These are phyloP conservation scores for Clarias pachynema DNA, from an alignment of 2,797 vertebrate genomes.

Conservation along the genomic window DNA sequence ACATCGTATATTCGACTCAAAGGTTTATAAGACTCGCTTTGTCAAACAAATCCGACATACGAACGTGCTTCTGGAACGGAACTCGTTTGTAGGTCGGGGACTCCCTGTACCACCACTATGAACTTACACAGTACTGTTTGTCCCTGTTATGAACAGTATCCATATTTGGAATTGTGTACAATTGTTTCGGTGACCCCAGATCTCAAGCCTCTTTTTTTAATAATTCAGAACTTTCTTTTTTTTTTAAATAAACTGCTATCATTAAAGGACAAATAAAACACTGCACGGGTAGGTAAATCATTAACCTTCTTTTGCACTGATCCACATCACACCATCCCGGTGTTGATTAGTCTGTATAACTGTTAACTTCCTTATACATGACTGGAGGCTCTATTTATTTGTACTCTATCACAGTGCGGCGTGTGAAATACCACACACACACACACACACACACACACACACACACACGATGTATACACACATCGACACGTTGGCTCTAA, in stretches of 20 bases:
- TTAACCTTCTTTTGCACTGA: background rate
- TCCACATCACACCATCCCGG: background rate
- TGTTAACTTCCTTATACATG: background rate
- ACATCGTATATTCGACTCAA: too few species aligned
- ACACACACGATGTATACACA: background rate
- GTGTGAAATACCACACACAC: slow-evolving; percentile 13
- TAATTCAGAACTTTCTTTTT: too few species aligned
- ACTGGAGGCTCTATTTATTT: background rate
- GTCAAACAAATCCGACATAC: too few species aligned
- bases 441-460: background rate
- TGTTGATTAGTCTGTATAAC: background rate
- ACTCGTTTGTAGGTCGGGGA: too few species aligned
- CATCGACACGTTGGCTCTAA: background rate
- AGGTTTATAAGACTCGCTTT: too few species aligned
- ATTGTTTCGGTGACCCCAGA: background rate
- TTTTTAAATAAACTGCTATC: background rate
- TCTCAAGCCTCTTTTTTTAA: too few species aligned
- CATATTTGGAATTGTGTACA: background rate
- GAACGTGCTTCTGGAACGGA: too few species aligned
- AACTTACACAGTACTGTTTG: background rate
- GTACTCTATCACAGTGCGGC: background rate
- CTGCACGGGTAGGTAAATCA: background rate
- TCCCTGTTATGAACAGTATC: background rate
- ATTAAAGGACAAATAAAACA: background rate
- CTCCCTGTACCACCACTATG: background rate